A percentile compares a stretch with the other conserved stretches of the same genome.
phyloP scores from a whole-genome alignment of 2,888 invertebrate species.

The Pterostichus madidus region DNA sequence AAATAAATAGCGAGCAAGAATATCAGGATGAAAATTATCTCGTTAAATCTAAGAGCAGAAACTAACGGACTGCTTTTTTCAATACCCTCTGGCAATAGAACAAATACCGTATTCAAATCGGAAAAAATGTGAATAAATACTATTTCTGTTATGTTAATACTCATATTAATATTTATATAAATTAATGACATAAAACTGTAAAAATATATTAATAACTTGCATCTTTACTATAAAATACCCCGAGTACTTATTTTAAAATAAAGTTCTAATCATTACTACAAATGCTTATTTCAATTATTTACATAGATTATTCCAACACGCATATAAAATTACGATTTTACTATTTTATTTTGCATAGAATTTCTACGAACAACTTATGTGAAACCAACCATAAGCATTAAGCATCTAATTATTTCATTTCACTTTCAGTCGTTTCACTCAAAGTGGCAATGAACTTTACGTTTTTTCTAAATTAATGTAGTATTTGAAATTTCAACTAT shows the following conservation, averaged over 20 bases:
- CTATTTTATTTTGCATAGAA: slow-evolving; percentile 37
- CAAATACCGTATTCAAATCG: slow-evolving; percentile 51
- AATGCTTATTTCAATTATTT: slow-evolving; percentile 33
- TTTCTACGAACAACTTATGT: slow-evolving; percentile 41
- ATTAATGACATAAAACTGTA: slow-evolving; percentile 15
- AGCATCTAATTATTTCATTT: slow-evolving; percentile 52
- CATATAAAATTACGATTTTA: slow-evolving; percentile 30
- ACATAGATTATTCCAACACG: slow-evolving; percentile 6
- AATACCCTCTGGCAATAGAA: slow-evolving; percentile 41
- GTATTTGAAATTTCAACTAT: slow-evolving; percentile 17
- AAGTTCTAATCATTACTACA: slow-evolving; percentile 24
- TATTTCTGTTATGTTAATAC: slow-evolving; percentile 26
- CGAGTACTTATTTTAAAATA: neutral
- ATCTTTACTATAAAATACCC: no score
- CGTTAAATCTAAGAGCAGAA: slow-evolving; percentile 29
- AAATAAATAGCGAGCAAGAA: slow-evolving; percentile 33
- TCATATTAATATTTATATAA: slow-evolving; percentile 49
- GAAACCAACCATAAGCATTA: slow-evolving; percentile 40
- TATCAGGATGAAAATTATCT: slow-evolving; percentile 35
- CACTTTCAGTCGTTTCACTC: slow-evolving; percentile 56
- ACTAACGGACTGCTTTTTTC: slow-evolving; percentile 46
- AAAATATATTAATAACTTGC: slow-evolving; percentile 35
- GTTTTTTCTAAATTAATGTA: slow-evolving; percentile 8
- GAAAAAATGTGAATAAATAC: slow-evolving; percentile 38
- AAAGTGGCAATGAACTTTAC: slow-evolving; percentile 54